Evolutionary conservation across 2,797 vertebrate genomes (phyloP).

Genomic region (Phoxinus dragarum): DNA sequence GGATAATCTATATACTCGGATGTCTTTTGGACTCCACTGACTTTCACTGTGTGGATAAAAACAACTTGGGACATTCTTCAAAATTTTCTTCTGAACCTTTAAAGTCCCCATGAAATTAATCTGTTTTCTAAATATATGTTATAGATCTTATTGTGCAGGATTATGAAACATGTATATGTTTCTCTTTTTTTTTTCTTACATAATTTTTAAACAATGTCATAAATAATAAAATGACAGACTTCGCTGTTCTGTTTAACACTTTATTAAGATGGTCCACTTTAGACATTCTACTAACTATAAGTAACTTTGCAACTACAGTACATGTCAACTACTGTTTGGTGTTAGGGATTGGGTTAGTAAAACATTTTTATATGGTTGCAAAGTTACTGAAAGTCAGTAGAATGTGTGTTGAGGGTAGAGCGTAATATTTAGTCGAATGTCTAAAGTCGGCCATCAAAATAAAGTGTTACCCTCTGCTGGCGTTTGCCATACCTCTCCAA

Average conservation of each 20-base stretch:
- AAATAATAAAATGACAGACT: no score
- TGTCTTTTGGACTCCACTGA: background rate
- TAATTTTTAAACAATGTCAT: no score
- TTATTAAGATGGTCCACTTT: no score
- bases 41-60: background rate
- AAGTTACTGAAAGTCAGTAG: background rate
- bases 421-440: background rate
- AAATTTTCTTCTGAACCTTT: background rate
- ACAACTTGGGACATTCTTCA: background rate
- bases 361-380: background rate
- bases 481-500: background rate
- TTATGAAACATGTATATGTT: background rate
- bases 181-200: no score
- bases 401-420: background rate
- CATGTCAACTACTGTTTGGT: background rate
- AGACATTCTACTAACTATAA: no score
- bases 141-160: background rate
- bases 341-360: background rate
- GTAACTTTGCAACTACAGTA: no score
- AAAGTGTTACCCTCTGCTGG: background rate
- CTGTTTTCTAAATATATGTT: background rate
- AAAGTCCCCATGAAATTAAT: fast-evolving
- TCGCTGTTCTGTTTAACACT: no score
- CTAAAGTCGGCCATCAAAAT: background rate
- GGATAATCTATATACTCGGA: no score